Base-by-base conservation (phyloP, 1,140 invertebrate species). In the Drosophila murphyi region DNA sequence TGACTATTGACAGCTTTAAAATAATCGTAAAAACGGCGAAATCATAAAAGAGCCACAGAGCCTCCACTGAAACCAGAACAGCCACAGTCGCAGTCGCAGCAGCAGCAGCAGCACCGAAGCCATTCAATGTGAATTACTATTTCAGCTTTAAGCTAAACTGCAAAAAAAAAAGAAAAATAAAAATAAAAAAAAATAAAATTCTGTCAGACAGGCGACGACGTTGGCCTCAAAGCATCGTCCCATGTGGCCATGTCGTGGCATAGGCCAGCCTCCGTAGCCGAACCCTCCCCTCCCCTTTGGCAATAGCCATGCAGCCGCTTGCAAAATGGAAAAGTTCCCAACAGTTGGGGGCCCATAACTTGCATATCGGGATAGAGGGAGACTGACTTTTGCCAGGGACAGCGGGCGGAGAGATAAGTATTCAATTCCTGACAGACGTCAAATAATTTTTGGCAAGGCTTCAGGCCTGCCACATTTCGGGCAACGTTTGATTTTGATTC, bases 1-100 rank as follows among this genome's bases (percentile, higher is more conserved):
- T 82, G 82, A 75, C 87, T 90, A 90, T 90, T 90, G 87, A 90
- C 87, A 90, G 87, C 87, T 90, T 73, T 82, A 90, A 90, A 90
- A 90, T 82, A 90, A 82, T 90, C 86, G 86, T 90, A 20, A 86
- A 80, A 90, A 90, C 73, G 79, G 85, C 83, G 83, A 88, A 87
- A 88, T 88, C 79, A 87, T 88, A 88, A 88, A 88, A 88, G 63
- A 76, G 69, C 65, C 73, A 75, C 41, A 70, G 54, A 50, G 64
- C 20, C 39, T 28, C 37, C 65, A 47, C 70, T 60, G 74, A 80
- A 86, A 79, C 73, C 34, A 69, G 62, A 78, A 64, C 81, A 88
- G 61, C 61, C 64, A 59, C 72, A 59, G 67, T 61, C 56, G 68
- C 70, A 80, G 57, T 54, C 10, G n/a, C 63, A 50, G 55, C 67